Evolutionary conservation across 2,113 vertebrate genomes (phyloP).

Genomic region (Otus sunia): DNA sequence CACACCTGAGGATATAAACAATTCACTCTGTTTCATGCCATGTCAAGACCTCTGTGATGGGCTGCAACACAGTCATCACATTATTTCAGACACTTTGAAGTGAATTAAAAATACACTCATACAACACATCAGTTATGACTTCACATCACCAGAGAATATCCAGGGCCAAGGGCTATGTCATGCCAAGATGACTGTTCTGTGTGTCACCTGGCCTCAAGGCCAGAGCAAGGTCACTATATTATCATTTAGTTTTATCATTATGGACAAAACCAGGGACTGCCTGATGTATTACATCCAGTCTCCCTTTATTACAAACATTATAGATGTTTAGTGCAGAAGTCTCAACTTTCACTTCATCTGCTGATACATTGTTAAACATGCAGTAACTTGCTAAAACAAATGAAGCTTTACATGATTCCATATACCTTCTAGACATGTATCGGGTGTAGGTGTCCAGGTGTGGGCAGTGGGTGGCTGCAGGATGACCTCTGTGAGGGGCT

Average conservation of each 20-base stretch:
- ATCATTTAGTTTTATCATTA: neutral
- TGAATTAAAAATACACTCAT: neutral
- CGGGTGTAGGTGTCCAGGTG: too few relatives aligned
- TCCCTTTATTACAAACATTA: neutral
- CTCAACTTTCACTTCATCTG: neutral
- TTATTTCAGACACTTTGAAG: neutral
- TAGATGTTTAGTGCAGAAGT: neutral
- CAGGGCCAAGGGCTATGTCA: neutral
- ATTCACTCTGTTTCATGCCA: neutral
- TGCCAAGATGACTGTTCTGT: neutral
- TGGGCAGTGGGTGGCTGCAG: neutral
- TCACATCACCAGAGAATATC: neutral
- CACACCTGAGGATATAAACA: neutral
- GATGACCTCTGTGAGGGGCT: neutral
- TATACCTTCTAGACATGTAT: neutral
- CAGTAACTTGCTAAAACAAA: neutral
- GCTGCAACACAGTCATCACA: neutral
- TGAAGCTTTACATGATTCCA: neutral
- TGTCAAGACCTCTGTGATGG: neutral
- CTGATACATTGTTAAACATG: neutral
- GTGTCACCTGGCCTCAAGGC: neutral
- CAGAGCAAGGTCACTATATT: neutral
- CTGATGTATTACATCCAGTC: neutral
- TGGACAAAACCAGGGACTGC: neutral
- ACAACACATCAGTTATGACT: neutral